A percentile compares a stretch with the other conserved stretches of the same genome.
phyloP scores from a whole-genome alignment of 2,888 invertebrate species.

The Melangyna quadrimaculata region DNA sequence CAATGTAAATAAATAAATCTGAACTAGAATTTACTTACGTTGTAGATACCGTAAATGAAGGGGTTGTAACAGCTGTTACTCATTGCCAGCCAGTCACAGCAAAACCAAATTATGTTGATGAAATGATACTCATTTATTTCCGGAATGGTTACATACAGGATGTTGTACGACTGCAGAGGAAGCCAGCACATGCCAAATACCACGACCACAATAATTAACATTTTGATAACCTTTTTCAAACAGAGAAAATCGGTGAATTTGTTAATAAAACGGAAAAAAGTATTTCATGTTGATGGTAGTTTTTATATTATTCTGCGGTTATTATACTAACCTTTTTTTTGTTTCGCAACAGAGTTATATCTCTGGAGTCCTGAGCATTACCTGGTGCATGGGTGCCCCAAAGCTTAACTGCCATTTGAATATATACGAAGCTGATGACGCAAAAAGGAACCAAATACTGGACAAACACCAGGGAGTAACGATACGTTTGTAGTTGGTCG shows the following conservation, averaged over 20 bases:
- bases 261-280: background rate
- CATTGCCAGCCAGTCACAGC: constrained; percentile 93
- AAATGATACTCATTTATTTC: constrained; percentile 88
- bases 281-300: background rate
- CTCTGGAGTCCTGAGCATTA: constrained; percentile 88
- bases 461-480: constrained; percentile 82
- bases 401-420: constrained; percentile 88
- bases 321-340: constrained; percentile 87
- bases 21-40: constrained; percentile 84
- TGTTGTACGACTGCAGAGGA: constrained; percentile 89
- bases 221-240: constrained; percentile 89
- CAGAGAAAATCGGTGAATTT: background rate
- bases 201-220: constrained; percentile 91
- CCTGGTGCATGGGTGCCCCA: constrained; percentile 92
- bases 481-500: constrained; percentile 81
- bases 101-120: constrained; percentile 93
- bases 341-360: constrained; percentile 90
- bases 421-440: constrained; percentile 91
- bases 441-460: constrained; percentile 91
- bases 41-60: constrained; percentile 94
- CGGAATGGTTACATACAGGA: constrained; percentile 87
- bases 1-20: background rate
- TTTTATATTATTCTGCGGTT: background rate
- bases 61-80: constrained; percentile 95
- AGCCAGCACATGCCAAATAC: constrained; percentile 92